Percentiles rank a stretch among this genome's conserved stretches.
phyloP scores from a whole-genome alignment of 2,888 invertebrate genomes.

The Diarsia mendica region DNA sequence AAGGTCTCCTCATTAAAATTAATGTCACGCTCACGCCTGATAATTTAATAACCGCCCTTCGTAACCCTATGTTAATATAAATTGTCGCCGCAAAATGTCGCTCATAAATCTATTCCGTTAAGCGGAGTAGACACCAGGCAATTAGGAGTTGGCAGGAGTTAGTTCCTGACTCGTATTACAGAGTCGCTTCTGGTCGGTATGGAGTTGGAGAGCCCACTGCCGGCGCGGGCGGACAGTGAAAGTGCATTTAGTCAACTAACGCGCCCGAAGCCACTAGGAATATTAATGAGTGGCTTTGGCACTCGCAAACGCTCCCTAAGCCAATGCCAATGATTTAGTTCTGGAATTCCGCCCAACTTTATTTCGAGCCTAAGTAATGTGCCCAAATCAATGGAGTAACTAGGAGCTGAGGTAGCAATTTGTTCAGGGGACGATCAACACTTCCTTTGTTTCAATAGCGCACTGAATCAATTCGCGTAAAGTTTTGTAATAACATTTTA shows the following conservation, averaged over 20 bases:
- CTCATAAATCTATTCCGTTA: constrained; percentile 79
- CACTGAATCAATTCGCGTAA: constrained; percentile 54
- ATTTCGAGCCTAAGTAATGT: constrained; percentile 63
- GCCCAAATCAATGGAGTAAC: constrained; percentile 47
- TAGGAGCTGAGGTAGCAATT: constrained; percentile 43
- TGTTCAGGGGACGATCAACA: constrained; percentile 46
- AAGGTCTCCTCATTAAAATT: constrained; percentile 65
- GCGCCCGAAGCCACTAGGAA: constrained; percentile 77
- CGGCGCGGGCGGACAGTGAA: constrained; percentile 79
- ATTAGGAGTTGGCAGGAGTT: constrained; percentile 70
- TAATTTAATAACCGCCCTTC: constrained; percentile 73
- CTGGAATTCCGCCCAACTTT: constrained; percentile 62
- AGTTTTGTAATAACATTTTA: constrained; percentile 62
- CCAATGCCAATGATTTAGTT: constrained; percentile 65
- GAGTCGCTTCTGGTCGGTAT: constrained; percentile 71
- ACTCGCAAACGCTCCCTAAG: constrained; percentile 65
- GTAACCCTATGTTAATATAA: constrained; percentile 71
- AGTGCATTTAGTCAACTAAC: constrained; percentile 84
- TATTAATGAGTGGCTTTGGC: constrained; percentile 80
- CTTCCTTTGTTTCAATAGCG: constrained; percentile 49
- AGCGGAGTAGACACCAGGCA: constrained; percentile 75
- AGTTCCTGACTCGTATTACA: constrained; percentile 73
- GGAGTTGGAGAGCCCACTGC: constrained; percentile 70
- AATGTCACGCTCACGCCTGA: constrained; percentile 68
- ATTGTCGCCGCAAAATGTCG: constrained; percentile 74